Conservation (phyloP, 2,888 invertebrate species). For the Platycheirus albimanus region DNA sequence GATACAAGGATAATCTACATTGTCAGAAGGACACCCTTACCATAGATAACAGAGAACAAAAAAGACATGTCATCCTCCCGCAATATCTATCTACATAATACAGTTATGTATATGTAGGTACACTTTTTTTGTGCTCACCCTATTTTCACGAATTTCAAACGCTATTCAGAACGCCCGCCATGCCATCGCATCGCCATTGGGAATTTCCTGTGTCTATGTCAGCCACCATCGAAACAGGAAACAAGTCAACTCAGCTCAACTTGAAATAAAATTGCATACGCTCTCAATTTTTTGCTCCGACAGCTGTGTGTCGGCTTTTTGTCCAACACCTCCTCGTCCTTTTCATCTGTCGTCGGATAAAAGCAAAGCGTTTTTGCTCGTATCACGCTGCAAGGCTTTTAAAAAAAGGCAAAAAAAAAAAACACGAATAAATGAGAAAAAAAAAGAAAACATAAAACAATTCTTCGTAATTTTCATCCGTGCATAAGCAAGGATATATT, state of each 20-base stretch:
- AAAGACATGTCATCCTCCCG: background rate
- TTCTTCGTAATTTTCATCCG: slow-evolving; percentile 13
- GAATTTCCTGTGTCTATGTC: slow-evolving; percentile 58
- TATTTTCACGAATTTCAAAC: slow-evolving; percentile 24
- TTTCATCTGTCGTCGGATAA: slow-evolving; percentile 40
- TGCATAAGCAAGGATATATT: slow-evolving; percentile 39
- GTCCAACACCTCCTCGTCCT: slow-evolving; percentile 26
- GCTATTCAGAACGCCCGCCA: slow-evolving; percentile 20
- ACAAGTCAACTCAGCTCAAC: slow-evolving; percentile 27
- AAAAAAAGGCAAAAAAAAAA: background rate
- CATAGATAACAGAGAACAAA: background rate
- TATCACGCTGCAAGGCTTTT: slow-evolving; percentile 40
- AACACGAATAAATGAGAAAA: background rate
- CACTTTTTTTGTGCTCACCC: background rate
- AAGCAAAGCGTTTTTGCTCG: slow-evolving; percentile 46
- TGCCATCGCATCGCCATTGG: too few relatives aligned
- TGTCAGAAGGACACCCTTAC: slow-evolving; percentile 19
- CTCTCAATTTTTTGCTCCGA: slow-evolving; percentile 27
- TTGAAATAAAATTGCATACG: slow-evolving; percentile 35
- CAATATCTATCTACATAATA: too few relatives aligned
- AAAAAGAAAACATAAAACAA: background rate
- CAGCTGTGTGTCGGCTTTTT: slow-evolving; percentile 31
- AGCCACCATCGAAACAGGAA: slow-evolving; percentile 40
- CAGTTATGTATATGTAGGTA: too few relatives aligned
- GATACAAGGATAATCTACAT: slow-evolving; percentile 40